phyloP scores from a whole-genome alignment of 2,888 invertebrate genomes.

The Conus canariensis region DNA sequence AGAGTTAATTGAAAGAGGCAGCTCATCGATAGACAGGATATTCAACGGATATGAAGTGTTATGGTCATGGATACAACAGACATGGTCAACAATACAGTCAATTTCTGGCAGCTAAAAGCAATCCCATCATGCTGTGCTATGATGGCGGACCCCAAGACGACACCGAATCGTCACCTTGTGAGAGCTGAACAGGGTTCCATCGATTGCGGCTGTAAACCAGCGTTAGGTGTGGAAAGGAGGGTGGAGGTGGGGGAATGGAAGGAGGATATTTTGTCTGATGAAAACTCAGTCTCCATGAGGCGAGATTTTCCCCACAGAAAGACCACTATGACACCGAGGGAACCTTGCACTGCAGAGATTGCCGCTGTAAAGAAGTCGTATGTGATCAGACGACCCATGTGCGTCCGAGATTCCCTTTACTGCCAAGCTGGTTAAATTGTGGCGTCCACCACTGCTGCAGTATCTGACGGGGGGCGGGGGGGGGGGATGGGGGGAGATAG shows the following conservation, averaged over 20 bases:
- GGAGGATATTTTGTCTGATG: conserved; percentile 7
- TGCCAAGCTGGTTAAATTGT: background rate
- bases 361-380: background rate
- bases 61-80: background rate
- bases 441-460: background rate
- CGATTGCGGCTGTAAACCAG: conserved; percentile 14
- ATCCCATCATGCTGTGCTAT: conserved; percentile 15
- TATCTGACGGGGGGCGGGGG: too few relatives aligned
- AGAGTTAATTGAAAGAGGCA: conserved; percentile 10
- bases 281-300: background rate
- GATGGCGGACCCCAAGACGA: conserved; percentile 20
- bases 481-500: background rate
- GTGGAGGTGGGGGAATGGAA: background rate
- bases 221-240: background rate
- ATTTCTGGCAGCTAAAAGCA: conserved; percentile 28
- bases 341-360: background rate
- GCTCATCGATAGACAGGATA: background rate
- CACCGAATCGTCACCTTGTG: conserved; percentile 10
- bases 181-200: background rate
- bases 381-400: background rate
- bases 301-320: background rate
- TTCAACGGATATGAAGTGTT: conserved; percentile 22
- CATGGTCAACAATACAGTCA: conserved; percentile 3
- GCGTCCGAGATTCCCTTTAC: background rate
- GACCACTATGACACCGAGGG: background rate